Conservation (phyloP, 2,797 vertebrate species). For the Sebastes cheni region DNA sequence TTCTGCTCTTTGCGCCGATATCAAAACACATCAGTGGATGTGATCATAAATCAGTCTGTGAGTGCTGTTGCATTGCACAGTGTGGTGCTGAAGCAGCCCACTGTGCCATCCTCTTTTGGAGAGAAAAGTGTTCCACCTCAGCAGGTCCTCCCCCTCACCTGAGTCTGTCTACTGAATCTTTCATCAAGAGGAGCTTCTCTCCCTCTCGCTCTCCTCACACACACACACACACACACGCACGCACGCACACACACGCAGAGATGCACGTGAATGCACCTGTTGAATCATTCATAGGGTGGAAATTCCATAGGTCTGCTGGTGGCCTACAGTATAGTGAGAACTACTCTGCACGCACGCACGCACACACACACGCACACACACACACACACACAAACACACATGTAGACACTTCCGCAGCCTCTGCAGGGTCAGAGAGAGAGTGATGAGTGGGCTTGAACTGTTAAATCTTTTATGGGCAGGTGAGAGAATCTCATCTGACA, state of each 20-base stretch:
- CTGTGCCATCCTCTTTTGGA: slow-evolving; percentile 73
- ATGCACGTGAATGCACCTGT: slow-evolving; percentile 59
- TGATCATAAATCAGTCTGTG: slow-evolving; percentile 72
- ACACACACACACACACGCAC: background rate
- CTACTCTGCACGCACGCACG: slow-evolving; percentile 5
- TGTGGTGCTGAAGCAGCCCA: slow-evolving; percentile 66
- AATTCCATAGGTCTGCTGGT: slow-evolving; percentile 73
- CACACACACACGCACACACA: background rate
- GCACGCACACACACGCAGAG: background rate
- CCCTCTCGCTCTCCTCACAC: background rate
- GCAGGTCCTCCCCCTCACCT: slow-evolving; percentile 78
- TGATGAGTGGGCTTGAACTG: slow-evolving; percentile 75
- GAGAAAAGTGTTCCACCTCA: slow-evolving; percentile 77
- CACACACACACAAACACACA: slow-evolving; percentile 34
- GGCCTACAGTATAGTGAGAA: slow-evolving; percentile 56
- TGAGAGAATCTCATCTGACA: slow-evolving; percentile 78
- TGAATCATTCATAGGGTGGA: slow-evolving; percentile 76
- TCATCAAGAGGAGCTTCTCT: slow-evolving; percentile 71
- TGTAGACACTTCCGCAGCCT: slow-evolving; percentile 44
- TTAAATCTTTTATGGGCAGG: slow-evolving; percentile 79
- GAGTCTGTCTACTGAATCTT: slow-evolving; percentile 80
- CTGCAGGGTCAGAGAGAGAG: slow-evolving; percentile 65
- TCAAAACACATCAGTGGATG: slow-evolving; percentile 68
- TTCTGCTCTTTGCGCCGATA: slow-evolving; percentile 69
- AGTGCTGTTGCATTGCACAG: slow-evolving; percentile 62